Evolutionary conservation across 64 coral and sea anemone genomes (phyloP).

Genomic region (Pocillopora verrucosa): DNA sequence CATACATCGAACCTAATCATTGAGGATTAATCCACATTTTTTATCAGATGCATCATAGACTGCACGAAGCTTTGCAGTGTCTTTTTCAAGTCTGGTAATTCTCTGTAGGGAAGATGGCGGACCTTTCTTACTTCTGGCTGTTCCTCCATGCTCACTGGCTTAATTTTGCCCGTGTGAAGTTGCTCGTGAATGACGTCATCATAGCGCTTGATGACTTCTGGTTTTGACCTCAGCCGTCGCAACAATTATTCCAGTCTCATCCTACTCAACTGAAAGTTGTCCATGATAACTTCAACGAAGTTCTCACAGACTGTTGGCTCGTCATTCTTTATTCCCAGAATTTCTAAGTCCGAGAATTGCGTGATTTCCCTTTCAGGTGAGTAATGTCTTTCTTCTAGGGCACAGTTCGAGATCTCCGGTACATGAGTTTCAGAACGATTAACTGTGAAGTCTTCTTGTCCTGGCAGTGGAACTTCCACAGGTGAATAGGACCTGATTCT

Average conservation of each 20-base stretch:
- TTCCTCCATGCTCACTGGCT: not conserved
- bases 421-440: conserved; percentile 56
- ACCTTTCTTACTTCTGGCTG: not conserved
- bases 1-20: no score
- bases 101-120: conserved; percentile 13
- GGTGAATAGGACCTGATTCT: not conserved
- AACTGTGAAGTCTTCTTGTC: not conserved
- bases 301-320: conserved; percentile 30
- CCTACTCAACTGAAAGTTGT: conserved; percentile 32
- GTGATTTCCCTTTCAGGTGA: not conserved
- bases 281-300: conserved; percentile 2
- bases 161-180: not conserved
- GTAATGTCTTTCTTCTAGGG: not conserved
- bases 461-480: not conserved
- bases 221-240: conserved; percentile 7
- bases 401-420: not conserved
- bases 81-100: not conserved
- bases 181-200: conserved; percentile 27
- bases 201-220: conserved; percentile 7
- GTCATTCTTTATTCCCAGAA: conserved; percentile 4
- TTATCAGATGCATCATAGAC: not conserved
- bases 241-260: not conserved
- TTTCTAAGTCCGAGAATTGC: conserved; percentile 38
- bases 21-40: not conserved
- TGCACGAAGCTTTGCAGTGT: conserved; percentile 6